These are phyloP conservation scores for Brachionus rotundiformis DNA, from an alignment of 1,140 invertebrate genomes.

Conservation along the genomic window DNA sequence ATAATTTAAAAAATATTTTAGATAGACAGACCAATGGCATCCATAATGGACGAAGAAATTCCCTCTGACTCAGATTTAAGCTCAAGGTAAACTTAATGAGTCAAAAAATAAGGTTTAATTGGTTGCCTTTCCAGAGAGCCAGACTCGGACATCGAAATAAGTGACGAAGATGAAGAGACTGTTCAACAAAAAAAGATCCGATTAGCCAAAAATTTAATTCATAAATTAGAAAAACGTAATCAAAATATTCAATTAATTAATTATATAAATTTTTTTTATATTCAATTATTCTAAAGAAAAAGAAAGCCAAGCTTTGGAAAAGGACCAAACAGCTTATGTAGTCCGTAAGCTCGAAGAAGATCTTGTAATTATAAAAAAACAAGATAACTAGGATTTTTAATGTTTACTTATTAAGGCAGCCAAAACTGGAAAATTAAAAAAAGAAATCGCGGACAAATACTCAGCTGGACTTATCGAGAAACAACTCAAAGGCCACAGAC, in stretches of 20 bases:
- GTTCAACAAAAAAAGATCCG: constrained; percentile 83
- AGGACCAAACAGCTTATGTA: constrained; percentile 65
- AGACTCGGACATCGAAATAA: neutral
- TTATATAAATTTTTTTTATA: neutral
- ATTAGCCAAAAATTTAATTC: constrained; percentile 82
- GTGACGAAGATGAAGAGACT: constrained; percentile 69
- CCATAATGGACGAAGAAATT: constrained; percentile 47
- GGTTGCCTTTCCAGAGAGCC: neutral
- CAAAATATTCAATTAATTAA: constrained; percentile 35
- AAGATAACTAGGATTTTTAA: neutral
- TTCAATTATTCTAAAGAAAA: constrained; percentile 66
- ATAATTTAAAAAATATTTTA: constrained; percentile 11
- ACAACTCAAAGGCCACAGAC: constrained; percentile 68
- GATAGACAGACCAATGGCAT: constrained; percentile 37
- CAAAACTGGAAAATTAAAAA: constrained; percentile 71
- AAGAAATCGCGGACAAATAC: constrained; percentile 48
- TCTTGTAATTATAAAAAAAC: constrained; percentile 68
- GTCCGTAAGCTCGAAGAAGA: constrained; percentile 74
- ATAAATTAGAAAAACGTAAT: constrained; percentile 70
- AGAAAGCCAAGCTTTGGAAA: constrained; percentile 70
- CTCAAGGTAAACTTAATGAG: neutral
- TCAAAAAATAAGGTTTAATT: neutral
- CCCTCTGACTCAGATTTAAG: constrained; percentile 22
- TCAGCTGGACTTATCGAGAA: constrained; percentile 55
- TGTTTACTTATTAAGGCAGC: constrained; percentile 69